A percentile compares a stretch with the other conserved stretches of the same genome.
phyloP scores from a whole-genome alignment of 2,888 invertebrate genomes.

The Osmoderma eremita region DNA sequence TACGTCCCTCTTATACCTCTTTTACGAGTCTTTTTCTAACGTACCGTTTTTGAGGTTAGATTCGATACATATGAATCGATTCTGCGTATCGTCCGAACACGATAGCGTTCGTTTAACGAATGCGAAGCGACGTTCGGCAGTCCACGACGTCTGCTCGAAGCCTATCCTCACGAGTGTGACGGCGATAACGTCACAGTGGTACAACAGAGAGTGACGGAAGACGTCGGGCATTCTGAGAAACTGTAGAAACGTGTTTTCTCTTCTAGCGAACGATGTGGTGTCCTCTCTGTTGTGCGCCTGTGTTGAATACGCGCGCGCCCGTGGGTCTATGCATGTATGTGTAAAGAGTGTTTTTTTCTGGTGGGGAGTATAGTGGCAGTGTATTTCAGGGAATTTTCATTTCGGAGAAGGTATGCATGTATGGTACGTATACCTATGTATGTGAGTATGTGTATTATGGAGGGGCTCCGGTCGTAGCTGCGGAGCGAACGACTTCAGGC shows the following conservation, averaged over 20 bases:
- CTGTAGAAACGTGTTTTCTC: slow-evolving; percentile 61
- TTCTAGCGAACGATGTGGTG: slow-evolving; percentile 56
- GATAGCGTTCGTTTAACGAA: slow-evolving; percentile 45
- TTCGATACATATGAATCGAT: slow-evolving; percentile 23
- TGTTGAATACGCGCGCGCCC: background rate
- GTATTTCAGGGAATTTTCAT: slow-evolving; percentile 61
- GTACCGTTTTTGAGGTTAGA: slow-evolving; percentile 39
- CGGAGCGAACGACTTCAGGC: slow-evolving; percentile 25
- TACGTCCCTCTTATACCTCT: background rate
- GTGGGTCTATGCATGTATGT: slow-evolving; percentile 27
- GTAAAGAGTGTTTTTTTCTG: slow-evolving; percentile 39
- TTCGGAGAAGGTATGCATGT: slow-evolving; percentile 58
- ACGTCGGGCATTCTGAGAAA: slow-evolving; percentile 56
- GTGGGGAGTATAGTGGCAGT: slow-evolving; percentile 50
- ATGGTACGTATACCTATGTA: slow-evolving; percentile 46
- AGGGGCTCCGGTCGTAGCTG: slow-evolving; percentile 26
- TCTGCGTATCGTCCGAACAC: slow-evolving; percentile 39
- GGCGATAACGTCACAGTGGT: slow-evolving; percentile 14
- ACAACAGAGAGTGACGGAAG: slow-evolving; percentile 39
- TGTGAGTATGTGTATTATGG: slow-evolving; percentile 41
- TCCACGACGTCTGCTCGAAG: slow-evolving; percentile 46
- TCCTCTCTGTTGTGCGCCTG: slow-evolving; percentile 18
- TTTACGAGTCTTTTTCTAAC: background rate
- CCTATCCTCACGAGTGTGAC: slow-evolving; percentile 43
- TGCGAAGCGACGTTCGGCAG: slow-evolving; percentile 46